Conservation (phyloP, 2,797 vertebrate genomes). For the Rhyacichthys aspro region DNA sequence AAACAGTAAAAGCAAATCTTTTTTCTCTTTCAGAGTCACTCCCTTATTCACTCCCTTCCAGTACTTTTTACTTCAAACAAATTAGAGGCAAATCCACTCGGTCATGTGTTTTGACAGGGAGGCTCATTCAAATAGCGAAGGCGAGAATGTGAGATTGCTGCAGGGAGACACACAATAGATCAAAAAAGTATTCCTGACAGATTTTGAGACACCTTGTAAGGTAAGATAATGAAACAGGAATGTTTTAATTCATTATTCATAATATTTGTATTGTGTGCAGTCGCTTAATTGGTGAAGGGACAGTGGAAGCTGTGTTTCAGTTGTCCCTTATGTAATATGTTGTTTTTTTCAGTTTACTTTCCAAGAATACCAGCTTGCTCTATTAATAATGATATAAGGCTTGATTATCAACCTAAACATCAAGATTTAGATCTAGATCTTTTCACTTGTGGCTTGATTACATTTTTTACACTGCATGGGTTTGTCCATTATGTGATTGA, state of each 20-base stretch:
- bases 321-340: conserved; percentile 7
- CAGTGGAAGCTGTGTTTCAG: neutral
- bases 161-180: conserved; percentile 48
- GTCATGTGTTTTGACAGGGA: conserved; percentile 77
- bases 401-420: conserved; percentile 4
- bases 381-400: too few species aligned
- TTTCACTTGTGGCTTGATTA: conserved; percentile 50
- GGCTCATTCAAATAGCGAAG: conserved; percentile 74
- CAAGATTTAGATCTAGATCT: conserved; percentile 31
- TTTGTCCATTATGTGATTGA: conserved; percentile 74
- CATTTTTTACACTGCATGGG: conserved; percentile 63
- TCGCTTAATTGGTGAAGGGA: too few species aligned
- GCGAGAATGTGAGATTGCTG: conserved; percentile 54
- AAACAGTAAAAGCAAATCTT: conserved; percentile 46
- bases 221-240: conserved; percentile 62
- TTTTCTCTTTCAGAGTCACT: conserved; percentile 56
- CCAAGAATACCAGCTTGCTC: too few species aligned
- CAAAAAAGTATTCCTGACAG: conserved; percentile 25
- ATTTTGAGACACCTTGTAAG: conserved; percentile 43
- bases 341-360: too few species aligned
- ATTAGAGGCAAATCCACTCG: conserved; percentile 82
- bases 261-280: neutral
- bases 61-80: conserved; percentile 79
- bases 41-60: conserved; percentile 60
- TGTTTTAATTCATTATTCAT: too few species aligned